A percentile compares a stretch with the other conserved stretches of the same genome.
phyloP scores from a whole-genome alignment of 2,797 vertebrate species.

The Hydrophis major region DNA sequence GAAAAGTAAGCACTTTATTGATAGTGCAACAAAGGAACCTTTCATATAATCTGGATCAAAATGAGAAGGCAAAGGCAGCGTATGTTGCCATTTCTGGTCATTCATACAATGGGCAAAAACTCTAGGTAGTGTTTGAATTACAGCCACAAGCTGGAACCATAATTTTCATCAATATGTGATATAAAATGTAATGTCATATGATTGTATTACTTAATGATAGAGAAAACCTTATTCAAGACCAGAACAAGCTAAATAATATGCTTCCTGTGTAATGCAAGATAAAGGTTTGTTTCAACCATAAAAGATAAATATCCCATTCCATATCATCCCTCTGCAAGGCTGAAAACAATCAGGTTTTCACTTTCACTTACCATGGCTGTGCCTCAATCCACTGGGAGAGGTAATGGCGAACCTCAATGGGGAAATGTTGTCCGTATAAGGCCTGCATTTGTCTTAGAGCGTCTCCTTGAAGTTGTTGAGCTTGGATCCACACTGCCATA shows the following conservation, averaged over 20 bases:
- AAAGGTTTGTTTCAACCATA: background rate
- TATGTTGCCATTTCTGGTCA: background rate
- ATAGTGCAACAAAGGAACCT: background rate
- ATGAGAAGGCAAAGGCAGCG: background rate
- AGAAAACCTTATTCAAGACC: background rate
- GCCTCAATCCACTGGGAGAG: constrained; percentile 92
- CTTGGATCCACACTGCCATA: constrained; percentile 96
- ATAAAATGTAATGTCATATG: background rate
- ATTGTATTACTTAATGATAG: background rate
- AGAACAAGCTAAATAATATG: background rate
- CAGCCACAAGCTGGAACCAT: background rate
- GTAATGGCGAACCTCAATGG: constrained; percentile 97
- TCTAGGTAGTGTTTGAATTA: background rate
- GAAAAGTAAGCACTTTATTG: background rate
- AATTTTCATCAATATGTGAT: background rate
- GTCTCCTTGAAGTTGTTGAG: constrained; percentile 96
- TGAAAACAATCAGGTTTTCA: background rate
- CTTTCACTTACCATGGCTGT: constrained; percentile 83
- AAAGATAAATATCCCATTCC: background rate
- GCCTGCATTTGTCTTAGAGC: constrained; percentile 97
- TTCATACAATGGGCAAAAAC: background rate
- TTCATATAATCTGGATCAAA: background rate
- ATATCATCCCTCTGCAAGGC: background rate
- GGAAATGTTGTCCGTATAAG: constrained; percentile 96
- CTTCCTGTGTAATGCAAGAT: background rate